Evolutionary conservation across 2,888 invertebrate species (phyloP).

Genomic region (Antheraea assamensis): DNA sequence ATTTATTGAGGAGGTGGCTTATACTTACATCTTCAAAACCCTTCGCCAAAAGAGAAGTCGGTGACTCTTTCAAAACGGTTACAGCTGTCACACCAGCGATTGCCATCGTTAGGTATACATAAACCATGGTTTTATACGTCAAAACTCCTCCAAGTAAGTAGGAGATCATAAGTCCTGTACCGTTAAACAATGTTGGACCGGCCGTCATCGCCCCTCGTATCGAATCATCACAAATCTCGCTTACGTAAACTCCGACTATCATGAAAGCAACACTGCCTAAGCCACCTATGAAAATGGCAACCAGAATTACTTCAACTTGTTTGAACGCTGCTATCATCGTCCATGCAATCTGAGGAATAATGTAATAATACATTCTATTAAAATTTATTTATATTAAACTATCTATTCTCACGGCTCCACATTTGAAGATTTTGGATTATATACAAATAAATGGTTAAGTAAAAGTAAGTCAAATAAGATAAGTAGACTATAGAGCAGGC

Average conservation of each 20-base stretch:
- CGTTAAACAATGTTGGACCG: too few relatives aligned
- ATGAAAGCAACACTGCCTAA: conserved; percentile 50
- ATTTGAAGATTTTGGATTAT: too few relatives aligned
- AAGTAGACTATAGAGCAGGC: too few relatives aligned
- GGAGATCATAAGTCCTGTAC: conserved; percentile 41
- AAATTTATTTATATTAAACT: too few relatives aligned
- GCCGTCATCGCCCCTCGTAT: too few relatives aligned
- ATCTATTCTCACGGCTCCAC: too few relatives aligned
- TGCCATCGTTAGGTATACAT: conserved; percentile 46
- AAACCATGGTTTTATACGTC: conserved; percentile 53
- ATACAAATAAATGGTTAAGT: too few relatives aligned
- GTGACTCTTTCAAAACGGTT: conserved; percentile 55
- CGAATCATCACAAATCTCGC: too few relatives aligned
- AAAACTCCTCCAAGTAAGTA: conserved; percentile 59
- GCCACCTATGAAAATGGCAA: conserved; percentile 56
- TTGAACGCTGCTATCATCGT: conserved; percentile 42
- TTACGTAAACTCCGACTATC: conserved; percentile 34
- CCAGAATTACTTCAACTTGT: conserved; percentile 53
- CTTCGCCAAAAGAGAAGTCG: conserved; percentile 26
- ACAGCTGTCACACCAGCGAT: conserved; percentile 42
- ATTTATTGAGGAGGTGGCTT: too few relatives aligned
- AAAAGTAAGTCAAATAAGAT: too few relatives aligned
- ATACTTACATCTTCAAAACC: too few relatives aligned
- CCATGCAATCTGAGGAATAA: conserved; percentile 53
- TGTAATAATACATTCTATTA: too few relatives aligned